Conservation (phyloP, 1,140 invertebrate genomes). For the Oryzaephilus surinamensis region DNA sequence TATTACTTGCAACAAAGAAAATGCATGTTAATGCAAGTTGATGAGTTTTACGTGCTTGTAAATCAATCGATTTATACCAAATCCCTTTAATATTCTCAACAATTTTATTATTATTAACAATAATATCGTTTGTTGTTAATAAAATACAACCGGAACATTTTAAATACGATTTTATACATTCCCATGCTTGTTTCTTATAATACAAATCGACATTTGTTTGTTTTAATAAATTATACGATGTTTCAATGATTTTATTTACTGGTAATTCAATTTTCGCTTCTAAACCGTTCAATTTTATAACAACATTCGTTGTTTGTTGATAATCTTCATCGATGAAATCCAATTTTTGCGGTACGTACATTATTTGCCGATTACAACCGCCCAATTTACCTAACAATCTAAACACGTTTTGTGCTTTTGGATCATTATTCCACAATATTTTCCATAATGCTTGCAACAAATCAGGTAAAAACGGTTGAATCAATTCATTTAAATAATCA, state of each 20-base stretch:
- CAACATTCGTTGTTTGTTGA: constrained; percentile 69
- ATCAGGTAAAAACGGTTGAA: constrained; percentile 93
- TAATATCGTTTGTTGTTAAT: constrained; percentile 69
- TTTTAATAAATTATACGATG: constrained; percentile 76
- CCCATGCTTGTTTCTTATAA: constrained; percentile 88
- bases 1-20: constrained; percentile 85
- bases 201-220: constrained; percentile 74
- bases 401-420: constrained; percentile 78
- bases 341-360: constrained; percentile 90
- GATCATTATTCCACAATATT: constrained; percentile 76
- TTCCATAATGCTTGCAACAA: constrained; percentile 96
- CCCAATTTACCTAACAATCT: constrained; percentile 96
- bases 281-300: constrained; percentile 79
- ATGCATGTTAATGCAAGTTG: constrained; percentile 80
- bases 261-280: constrained; percentile 72
- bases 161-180: constrained; percentile 82
- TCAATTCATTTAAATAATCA: constrained; percentile 97
- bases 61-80: constrained; percentile 70
- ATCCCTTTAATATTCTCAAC: constrained; percentile 55
- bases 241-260: constrained; percentile 80
- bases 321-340: constrained; percentile 74
- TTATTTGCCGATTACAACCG: constrained; percentile 97
- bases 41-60: constrained; percentile 73
- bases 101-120: constrained; percentile 59
- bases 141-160: constrained; percentile 74